Evolutionary conservation across 2,113 vertebrate genomes (phyloP), one percentile per base, ranked within the genome.

Genomic region (Phalacrocorax aristotelis): DNA sequence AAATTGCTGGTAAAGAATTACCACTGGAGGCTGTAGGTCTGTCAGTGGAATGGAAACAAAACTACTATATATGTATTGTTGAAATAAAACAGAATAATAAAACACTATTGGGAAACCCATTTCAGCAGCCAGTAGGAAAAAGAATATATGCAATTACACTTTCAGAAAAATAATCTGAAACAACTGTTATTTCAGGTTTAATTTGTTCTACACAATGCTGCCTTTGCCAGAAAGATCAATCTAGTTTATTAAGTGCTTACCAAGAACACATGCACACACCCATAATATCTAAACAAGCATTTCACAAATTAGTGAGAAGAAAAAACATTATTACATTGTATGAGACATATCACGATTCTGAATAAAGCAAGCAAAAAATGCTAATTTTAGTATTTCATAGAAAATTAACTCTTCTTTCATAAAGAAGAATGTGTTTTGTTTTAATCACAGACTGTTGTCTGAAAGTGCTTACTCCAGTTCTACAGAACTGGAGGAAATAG

Each of bases 41-140:
- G 83, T 95, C 96, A 95, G 54, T 72, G 77, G 97, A 97, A 97
- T 69, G 65, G 85, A 93, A 97, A 96, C 44, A 97, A 96, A 78
- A 93, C 77, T 89, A 87, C 90, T 96, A 94, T 46, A 89, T 44
- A 92, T 66, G 48, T 93, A 96, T 57, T 92, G 65, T 55, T 93
- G 80, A 97, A 97, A 97, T 95, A 95, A 97, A 97, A 94, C 51
- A 95, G 66, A 95, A 76, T 91, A 97, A 97, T 70, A 97, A 97
- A 93, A 92, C 78, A 97, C 93, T 97, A 96, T 90, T 97, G 90
- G 91, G 91, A 97, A 97, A 96, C 42, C 64, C 86, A 95, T 97
- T 98, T 97, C 78, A 97, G 74, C 87, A 97, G 87, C 80, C 83
- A 97, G 92, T 65, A 88, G 62, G 71, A 85, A 93, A 87, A 94